Conservation (phyloP, 2,797 vertebrate species). For the Acanthurus tractus region DNA sequence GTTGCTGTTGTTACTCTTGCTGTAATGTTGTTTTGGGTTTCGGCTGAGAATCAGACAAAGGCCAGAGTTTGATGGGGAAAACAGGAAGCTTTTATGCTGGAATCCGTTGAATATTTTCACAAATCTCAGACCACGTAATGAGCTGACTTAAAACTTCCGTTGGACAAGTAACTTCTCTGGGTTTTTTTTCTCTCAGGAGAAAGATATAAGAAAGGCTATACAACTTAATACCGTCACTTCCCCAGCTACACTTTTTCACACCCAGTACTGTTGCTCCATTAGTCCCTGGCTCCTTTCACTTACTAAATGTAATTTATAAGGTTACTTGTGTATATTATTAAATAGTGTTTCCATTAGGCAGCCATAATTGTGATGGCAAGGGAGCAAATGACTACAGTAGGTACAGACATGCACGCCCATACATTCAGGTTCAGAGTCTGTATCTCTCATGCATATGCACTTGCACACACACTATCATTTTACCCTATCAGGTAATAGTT, state of each 20-base stretch:
- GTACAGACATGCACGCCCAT: slow-evolving; percentile 11
- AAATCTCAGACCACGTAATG: slow-evolving; percentile 34
- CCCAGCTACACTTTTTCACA: neutral
- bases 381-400: slow-evolving; percentile 31
- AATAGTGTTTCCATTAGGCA: slow-evolving; percentile 61
- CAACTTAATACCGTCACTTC: neutral
- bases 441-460: slow-evolving; percentile 2
- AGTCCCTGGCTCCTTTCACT: neutral
- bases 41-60: slow-evolving; percentile 24
- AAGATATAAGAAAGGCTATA: slow-evolving; percentile 4
- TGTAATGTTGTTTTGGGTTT: slow-evolving; percentile 31
- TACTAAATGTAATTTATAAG: slow-evolving; percentile 34
- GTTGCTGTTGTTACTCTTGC: slow-evolving; percentile 31
- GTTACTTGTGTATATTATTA: slow-evolving; percentile 58
- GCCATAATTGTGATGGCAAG: slow-evolving; percentile 51
- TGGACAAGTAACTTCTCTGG: slow-evolving; percentile 11
- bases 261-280: neutral
- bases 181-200: slow-evolving; percentile 8
- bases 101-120: slow-evolving; percentile 25
- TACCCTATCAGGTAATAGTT: slow-evolving; percentile 52
- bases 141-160: slow-evolving; percentile 18
- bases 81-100: slow-evolving; percentile 14
- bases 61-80: slow-evolving; percentile 10
- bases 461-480: slow-evolving; percentile 29
- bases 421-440: neutral